These are phyloP conservation scores for Synergus laeviventris DNA, from an alignment of 2,888 invertebrate genomes.

Conservation along the genomic window DNA sequence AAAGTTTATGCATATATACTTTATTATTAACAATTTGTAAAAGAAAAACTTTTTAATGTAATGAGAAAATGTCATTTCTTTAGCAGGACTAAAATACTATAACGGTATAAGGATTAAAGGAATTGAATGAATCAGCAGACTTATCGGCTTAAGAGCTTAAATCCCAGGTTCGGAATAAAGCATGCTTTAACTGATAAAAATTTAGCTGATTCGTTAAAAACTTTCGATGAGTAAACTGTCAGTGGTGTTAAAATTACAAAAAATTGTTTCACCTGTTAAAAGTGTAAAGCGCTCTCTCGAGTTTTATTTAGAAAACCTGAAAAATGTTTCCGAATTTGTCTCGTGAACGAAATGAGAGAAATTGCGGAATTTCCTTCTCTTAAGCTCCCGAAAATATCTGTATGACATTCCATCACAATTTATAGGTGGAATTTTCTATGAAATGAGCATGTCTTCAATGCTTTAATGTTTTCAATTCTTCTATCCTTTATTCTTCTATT, in stretches of 20 bases:
- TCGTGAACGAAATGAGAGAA: not conserved
- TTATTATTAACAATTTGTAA: too few species aligned
- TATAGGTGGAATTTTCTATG: too few species aligned
- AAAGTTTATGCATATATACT: too few species aligned
- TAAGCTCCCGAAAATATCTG: too few species aligned
- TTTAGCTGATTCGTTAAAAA: conserved; percentile 12
- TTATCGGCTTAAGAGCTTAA: conserved; percentile 22
- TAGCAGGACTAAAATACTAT: not conserved
- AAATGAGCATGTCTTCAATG: too few species aligned
- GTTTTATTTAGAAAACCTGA: not conserved
- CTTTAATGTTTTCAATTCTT: too few species aligned
- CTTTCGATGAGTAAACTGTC: not conserved
- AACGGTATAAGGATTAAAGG: conserved; percentile 3
- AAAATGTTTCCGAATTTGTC: not conserved
- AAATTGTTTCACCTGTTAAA: not conserved
- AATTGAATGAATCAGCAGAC: conserved; percentile 1
- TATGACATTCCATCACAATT: too few species aligned
- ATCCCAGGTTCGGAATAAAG: not conserved
- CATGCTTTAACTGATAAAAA: not conserved
- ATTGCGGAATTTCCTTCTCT: too few species aligned
- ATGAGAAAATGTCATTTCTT: not conserved
- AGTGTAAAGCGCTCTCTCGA: not conserved
- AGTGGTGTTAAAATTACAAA: not conserved
- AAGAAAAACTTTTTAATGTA: not conserved
- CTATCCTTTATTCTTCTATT: too few species aligned